Base-by-base conservation (phyloP, 2,888 invertebrate genomes). In the Morpho helenor region DNA sequence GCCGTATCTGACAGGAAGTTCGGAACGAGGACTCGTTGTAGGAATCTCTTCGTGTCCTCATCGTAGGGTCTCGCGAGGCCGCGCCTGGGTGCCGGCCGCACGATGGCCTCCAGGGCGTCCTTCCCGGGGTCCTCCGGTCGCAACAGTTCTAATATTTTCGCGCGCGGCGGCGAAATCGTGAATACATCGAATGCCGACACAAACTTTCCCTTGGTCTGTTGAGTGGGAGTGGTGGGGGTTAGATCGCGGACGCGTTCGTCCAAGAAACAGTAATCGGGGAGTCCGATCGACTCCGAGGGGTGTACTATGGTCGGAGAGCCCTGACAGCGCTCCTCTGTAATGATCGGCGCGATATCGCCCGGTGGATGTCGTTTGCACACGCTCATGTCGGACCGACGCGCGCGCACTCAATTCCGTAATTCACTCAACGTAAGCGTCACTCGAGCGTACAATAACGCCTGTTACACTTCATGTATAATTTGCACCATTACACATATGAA, bases 101-200 rank as follows among this genome's bases (percentile, higher is more conserved):
- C 87, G 58, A 91, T 89, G 10, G 84, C 89, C 66, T 86, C 87
- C 49, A 91, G 73, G 39, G 84, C 79, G 7, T 86, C 87, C 3
- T 81, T 75, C 0, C 85, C 89, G 0, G 86, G 84, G 55, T 88
- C 87, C 48, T 80, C 85, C 0, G 87, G 84, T 31, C 84, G 72
- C 49, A 91, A 74, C 41, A 91, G 76, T 64, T 85, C 84, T 42
- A 91, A 74, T 57, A 91, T 87, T 63, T 75, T 79, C 8, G 82
- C 76, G 31, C 90, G 76, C 8, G 87, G 82, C 0, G 89, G 84
- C 2, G 86, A 80, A 45, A 87, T 75, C 3, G 74, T 72, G 9
- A 80, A 66, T 62, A 83, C 73, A 57, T 90, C 87, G 64, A 79
- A 88, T 63, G 80, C 80, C 7, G 87, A 69, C 56, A 86, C 78